Evolutionary conservation across 2,888 invertebrate genomes (phyloP).

Genomic region (Prenolepis imparis): DNA sequence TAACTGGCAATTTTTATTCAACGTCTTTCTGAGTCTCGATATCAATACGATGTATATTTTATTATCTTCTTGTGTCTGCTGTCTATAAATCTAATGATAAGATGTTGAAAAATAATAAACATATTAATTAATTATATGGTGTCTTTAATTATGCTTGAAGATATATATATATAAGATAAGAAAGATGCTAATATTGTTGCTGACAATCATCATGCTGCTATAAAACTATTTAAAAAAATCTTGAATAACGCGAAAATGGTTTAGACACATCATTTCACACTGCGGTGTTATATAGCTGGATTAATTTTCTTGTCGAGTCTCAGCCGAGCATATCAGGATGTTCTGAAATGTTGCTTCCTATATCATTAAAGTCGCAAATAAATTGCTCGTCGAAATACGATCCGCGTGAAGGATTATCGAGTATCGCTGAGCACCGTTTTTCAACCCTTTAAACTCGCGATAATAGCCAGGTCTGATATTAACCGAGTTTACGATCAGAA

Average conservation of each 20-base stretch:
- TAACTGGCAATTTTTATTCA: neutral
- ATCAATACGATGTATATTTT: neutral
- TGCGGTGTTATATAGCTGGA: constrained; percentile 36
- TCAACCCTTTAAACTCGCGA: constrained; percentile 39
- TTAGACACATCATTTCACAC: constrained; percentile 23
- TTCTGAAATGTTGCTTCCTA: constrained; percentile 55
- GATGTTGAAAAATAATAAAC: neutral
- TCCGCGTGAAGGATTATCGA: constrained; percentile 38
- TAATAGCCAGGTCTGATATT: constrained; percentile 46
- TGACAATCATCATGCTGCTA: constrained; percentile 8
- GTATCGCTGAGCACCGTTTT: constrained; percentile 44
- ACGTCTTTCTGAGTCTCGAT: neutral
- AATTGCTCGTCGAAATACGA: constrained; percentile 46
- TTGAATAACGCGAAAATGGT: neutral
- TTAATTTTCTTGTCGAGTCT: constrained; percentile 61
- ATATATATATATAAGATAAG: neutral
- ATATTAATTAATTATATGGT: neutral
- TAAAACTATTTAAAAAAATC: neutral
- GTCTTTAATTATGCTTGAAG: neutral
- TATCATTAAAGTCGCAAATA: constrained; percentile 54
- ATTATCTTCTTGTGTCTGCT: neutral
- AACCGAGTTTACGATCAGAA: constrained; percentile 38
- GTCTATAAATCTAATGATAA: neutral
- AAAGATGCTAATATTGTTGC: constrained; percentile 14
- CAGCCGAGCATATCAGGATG: constrained; percentile 46